Base-by-base conservation (phyloP, 2,113 vertebrate species). In the Dicerorhinus sumatrensis region DNA sequence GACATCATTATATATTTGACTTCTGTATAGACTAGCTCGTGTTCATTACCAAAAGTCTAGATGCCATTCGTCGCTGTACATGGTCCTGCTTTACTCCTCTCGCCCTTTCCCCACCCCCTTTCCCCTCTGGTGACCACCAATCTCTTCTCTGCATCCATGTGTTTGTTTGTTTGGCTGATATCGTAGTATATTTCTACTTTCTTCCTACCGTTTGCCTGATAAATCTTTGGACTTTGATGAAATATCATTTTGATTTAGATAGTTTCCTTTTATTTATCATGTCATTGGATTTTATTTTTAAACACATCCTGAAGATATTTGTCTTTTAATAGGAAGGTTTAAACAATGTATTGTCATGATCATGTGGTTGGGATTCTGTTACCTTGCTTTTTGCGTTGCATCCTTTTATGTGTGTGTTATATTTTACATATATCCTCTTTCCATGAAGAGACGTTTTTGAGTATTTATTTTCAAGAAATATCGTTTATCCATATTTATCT, bases 261-360 rank as follows among this genome's bases (percentile, higher is more conserved):
- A 80, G 73, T 75, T 89, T 16, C 9, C 11, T 87, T 93, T 76
- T 91, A 88, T 33, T 70, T 90, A 90, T 91, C 56, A 65, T 72
- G 48, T 76, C 65, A 80, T 21, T 76, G 23, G 21, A 91, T 42
- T 86, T 95, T 79, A 88, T 91, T 96, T 87, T 91, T 83, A 96
- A 91, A 54, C 54, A 73, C 18, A 51, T 91, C 46, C 69, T 83
- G 31, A 93, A 87, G 60, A 85, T 86, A 63, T 29, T 67, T 92
- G 29, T 85, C 80, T 88, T 83, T 91, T 70, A 91, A 63, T 69
- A 79, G 29, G 58, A 80, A 60, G 81, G 31, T 72, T 87, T 72
- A 77, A 83, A 65, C 36, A 73, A 83, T 91, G 33, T 13, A 3
- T 63, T 82, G 5, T 76, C 42, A 63, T 79, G 42, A 88, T 65